Percentiles rank a stretch among this genome's conserved stretches.
Conservation (phyloP, 2,113 vertebrate species). For the Charina bottae region DNA sequence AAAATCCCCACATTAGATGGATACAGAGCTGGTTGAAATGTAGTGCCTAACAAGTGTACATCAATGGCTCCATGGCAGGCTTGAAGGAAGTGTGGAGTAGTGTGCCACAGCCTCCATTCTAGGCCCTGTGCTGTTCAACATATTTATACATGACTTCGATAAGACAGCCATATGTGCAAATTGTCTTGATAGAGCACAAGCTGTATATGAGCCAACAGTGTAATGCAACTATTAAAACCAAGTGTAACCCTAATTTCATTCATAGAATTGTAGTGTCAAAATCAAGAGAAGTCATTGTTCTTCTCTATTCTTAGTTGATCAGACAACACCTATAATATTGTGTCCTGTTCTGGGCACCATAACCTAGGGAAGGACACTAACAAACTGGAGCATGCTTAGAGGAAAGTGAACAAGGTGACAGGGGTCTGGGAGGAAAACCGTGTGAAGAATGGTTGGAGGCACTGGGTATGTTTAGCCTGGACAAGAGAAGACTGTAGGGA, state of each 20-base stretch:
- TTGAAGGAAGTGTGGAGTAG: not conserved
- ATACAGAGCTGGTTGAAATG: not conserved
- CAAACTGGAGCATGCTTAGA: not conserved
- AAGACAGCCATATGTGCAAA: not conserved
- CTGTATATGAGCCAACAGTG: not conserved
- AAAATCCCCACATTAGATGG: not conserved
- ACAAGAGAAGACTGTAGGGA: not conserved
- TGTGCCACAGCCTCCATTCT: not conserved
- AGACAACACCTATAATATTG: not conserved
- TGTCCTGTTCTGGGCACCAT: not conserved
- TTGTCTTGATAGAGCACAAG: not conserved
- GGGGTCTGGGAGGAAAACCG: not conserved
- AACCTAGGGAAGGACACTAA: not conserved
- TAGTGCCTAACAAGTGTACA: not conserved
- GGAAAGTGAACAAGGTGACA: not conserved
- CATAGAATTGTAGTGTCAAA: not conserved
- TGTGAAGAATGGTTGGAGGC: not conserved
- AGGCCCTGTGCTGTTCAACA: not conserved
- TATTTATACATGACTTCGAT: not conserved
- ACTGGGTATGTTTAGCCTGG: not conserved
- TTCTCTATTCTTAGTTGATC: not conserved
- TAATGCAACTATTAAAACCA: not conserved
- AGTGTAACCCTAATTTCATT: not conserved
- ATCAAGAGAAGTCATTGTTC: not conserved
- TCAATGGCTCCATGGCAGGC: not conserved